Percentiles rank a stretch among this genome's conserved stretches.
phyloP scores from a whole-genome alignment of 2,797 vertebrate genomes.

The Gallinago stenura region DNA sequence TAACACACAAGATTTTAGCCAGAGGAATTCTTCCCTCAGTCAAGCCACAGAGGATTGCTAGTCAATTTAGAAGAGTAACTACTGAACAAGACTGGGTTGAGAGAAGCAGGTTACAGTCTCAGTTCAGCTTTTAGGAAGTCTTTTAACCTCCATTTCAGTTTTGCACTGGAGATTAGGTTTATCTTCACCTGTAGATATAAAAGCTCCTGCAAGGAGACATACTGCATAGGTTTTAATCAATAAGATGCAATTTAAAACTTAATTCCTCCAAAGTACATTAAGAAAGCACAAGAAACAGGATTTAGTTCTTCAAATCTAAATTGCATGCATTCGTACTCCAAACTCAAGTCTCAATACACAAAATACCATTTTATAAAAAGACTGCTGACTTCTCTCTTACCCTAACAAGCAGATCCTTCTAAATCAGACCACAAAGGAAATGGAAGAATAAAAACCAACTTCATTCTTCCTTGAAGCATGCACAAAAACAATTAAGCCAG shows the following conservation, averaged over 20 bases:
- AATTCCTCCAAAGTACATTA: slow-evolving; percentile 8
- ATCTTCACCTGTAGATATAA: not conserved
- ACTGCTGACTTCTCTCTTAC: not conserved
- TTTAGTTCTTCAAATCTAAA: slow-evolving; percentile 22
- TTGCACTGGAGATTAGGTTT: not conserved
- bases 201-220: not conserved
- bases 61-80: not conserved
- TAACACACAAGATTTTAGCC: not conserved
- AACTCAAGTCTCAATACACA: not conserved
- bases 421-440: not conserved
- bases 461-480: not conserved
- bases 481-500: not conserved
- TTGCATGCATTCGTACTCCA: not conserved
- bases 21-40: not conserved
- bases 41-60: not conserved
- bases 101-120: not conserved
- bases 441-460: not conserved
- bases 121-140: not conserved
- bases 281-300: not conserved
- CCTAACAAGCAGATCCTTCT: not conserved
- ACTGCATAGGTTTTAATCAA: not conserved
- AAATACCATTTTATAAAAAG: not conserved
- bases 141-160: not conserved
- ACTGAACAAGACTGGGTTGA: not conserved
- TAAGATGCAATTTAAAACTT: slow-evolving; percentile 14